These are phyloP conservation scores for Phalacrocorax carbo DNA, from an alignment of 2,113 vertebrate species.

Conservation along the genomic window DNA sequence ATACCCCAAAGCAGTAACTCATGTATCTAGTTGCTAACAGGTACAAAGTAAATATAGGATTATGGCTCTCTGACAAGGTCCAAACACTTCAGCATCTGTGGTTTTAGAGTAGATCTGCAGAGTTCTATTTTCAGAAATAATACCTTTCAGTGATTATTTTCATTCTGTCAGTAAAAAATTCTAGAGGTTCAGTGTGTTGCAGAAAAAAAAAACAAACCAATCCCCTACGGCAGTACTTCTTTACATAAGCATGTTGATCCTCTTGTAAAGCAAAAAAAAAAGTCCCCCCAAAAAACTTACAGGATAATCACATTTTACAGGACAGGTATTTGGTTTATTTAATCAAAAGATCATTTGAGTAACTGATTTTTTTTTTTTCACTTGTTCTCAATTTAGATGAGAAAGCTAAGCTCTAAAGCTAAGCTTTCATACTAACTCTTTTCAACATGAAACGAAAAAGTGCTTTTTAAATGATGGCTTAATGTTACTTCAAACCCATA, in stretches of 20 bases:
- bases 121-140: neutral
- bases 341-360: neutral
- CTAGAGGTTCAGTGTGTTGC: neutral
- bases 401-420: neutral
- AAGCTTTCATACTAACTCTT: neutral
- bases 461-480: neutral
- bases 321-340: neutral
- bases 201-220: neutral
- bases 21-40: neutral
- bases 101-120: neutral
- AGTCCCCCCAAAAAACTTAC: neutral
- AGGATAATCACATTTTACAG: neutral
- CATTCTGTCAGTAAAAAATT: neutral
- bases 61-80: neutral
- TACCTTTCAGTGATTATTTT: neutral
- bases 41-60: neutral
- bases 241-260: neutral
- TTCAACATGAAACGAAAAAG: neutral
- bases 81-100: neutral
- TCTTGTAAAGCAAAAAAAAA: neutral
- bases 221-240: neutral
- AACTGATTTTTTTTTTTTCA: neutral
- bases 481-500: neutral
- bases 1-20: neutral
- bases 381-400: neutral